Conservation (phyloP, 2,797 vertebrate genomes). For the Discoglossus pictus region DNA sequence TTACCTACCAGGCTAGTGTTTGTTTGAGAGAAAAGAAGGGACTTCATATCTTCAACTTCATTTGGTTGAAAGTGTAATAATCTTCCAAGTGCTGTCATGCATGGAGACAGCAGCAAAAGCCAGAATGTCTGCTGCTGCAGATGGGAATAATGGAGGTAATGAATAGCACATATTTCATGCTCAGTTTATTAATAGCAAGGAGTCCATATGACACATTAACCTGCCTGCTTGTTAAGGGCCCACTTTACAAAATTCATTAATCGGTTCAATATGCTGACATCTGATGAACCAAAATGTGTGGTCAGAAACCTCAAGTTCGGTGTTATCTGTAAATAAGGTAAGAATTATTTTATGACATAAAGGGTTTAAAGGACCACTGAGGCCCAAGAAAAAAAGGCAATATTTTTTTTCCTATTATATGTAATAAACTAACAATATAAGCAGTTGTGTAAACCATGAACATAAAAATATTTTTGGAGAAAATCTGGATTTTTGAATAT, state of each 20-base stretch:
- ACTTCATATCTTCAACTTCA: background rate
- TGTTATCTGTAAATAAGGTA: too few species aligned
- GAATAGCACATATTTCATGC: background rate
- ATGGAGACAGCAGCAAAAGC: background rate
- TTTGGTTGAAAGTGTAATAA: constrained; percentile 4
- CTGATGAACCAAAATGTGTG: background rate
- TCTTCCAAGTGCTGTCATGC: constrained; percentile 16
- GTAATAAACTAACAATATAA: too few species aligned
- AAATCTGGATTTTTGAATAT: too few species aligned
- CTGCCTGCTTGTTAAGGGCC: background rate
- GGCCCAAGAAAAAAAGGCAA: too few species aligned
- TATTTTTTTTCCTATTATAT: too few species aligned
- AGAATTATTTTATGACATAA: too few species aligned
- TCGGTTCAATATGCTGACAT: background rate
- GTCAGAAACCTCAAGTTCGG: too few species aligned
- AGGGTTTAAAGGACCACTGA: too few species aligned
- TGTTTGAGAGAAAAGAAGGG: constrained; percentile 3
- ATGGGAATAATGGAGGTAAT: background rate
- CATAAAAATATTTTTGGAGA: too few species aligned
- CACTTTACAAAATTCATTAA: constrained; percentile 1
- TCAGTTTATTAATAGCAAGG: constrained; percentile 8
- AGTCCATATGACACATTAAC: constrained; percentile 6
- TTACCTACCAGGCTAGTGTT: background rate
- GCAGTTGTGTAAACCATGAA: too few species aligned
- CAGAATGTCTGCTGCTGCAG: constrained; percentile 4